These are phyloP conservation scores for Rhysida immarginata DNA, from an alignment of 1,140 invertebrate genomes.

Conservation along the genomic window DNA sequence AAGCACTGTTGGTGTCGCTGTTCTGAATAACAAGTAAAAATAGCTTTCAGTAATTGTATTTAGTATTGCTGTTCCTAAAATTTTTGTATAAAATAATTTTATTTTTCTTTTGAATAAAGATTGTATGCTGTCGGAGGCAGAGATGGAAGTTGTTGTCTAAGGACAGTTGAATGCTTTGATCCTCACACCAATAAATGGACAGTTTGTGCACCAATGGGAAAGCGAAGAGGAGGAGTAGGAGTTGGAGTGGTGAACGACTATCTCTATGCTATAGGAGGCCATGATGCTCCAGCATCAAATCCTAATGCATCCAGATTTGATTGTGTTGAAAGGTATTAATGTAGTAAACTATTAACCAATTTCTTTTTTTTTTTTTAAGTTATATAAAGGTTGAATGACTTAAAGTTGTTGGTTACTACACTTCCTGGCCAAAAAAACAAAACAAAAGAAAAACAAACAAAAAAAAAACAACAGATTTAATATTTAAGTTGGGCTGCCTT, in stretches of 20 bases:
- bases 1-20: conserved; percentile 75
- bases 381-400: too few relatives aligned
- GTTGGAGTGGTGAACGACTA: conserved; percentile 39
- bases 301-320: conserved; percentile 64
- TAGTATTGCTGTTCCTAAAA: neutral
- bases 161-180: conserved; percentile 46
- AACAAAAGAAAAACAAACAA: too few relatives aligned
- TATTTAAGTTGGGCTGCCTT: too few relatives aligned
- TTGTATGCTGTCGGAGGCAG: conserved; percentile 85
- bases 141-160: conserved; percentile 76
- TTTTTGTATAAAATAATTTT: neutral
- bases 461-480: too few relatives aligned
- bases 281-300: conserved; percentile 73
- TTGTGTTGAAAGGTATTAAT: conserved; percentile 74
- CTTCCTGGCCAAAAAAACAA: too few relatives aligned
- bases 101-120: conserved; percentile 27
- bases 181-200: conserved; percentile 40
- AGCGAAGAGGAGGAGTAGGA: conserved; percentile 34
- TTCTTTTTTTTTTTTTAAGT: too few relatives aligned
- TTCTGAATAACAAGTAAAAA: conserved; percentile 55
- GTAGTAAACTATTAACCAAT: too few relatives aligned
- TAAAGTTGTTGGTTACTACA: too few relatives aligned
- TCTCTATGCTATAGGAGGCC: conserved; percentile 71
- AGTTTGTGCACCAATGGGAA: conserved; percentile 37
- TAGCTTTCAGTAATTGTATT: neutral